Conservation (phyloP, 2,797 vertebrate genomes). For the Cynodonichthys magdalenae region DNA sequence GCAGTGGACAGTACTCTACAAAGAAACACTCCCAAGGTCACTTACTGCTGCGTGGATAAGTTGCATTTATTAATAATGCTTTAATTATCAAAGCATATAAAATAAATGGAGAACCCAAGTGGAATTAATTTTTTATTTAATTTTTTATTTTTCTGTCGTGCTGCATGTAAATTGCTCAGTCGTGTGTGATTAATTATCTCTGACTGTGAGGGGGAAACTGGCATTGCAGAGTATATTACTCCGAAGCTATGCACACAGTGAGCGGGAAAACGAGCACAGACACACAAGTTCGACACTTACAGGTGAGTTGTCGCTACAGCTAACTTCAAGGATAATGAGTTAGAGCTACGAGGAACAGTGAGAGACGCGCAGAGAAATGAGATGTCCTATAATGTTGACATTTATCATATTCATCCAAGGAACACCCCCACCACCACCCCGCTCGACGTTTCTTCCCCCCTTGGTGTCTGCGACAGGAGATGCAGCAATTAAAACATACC, state of each 20-base stretch:
- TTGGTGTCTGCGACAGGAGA: conserved; percentile 54
- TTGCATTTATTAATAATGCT: conserved; percentile 74
- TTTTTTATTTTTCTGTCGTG: conserved; percentile 38
- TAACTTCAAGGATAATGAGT: conserved; percentile 68
- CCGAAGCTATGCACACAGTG: conserved; percentile 15
- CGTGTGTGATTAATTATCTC: conserved; percentile 65
- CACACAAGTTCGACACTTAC: conserved; percentile 29
- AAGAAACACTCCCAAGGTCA: conserved; percentile 76
- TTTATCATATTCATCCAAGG: conserved; percentile 75
- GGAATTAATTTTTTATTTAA: conserved; percentile 9
- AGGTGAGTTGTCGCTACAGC: conserved; percentile 56
- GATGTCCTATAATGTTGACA: conserved; percentile 70
- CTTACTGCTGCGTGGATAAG: conserved; percentile 68
- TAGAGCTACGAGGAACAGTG: conserved; percentile 49
- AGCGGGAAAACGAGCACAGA: conserved; percentile 23
- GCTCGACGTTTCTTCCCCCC: conserved; percentile 46
- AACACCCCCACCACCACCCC: conserved; percentile 42
- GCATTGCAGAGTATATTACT: conserved; percentile 28
- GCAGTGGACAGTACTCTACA: conserved; percentile 52
- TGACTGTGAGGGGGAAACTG: conserved; percentile 37
- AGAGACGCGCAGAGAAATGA: conserved; percentile 63
- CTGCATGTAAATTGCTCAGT: conserved; percentile 52
- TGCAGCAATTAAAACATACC: conserved; percentile 80
- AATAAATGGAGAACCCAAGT: conserved; percentile 55
- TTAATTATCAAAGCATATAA: conserved; percentile 77